A percentile compares a stretch with the other conserved stretches of the same genome.
Conservation (phyloP, 30 jellyfish, hydroid and myxozoan species). For the Pseudorhiza aurosa region DNA sequence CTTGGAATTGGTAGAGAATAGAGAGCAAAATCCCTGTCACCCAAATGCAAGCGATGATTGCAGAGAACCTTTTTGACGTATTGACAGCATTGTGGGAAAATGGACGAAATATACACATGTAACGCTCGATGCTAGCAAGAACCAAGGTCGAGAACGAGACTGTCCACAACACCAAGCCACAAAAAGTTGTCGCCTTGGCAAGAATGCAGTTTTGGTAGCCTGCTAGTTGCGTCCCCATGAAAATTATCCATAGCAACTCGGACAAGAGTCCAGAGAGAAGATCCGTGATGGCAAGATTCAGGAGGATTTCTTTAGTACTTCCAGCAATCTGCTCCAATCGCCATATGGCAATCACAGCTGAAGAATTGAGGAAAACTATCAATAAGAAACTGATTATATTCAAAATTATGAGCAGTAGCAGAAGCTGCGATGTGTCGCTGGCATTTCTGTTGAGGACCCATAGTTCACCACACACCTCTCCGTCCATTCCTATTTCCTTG, state of each 20-base stretch:
- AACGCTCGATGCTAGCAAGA: slow-evolving; percentile 28
- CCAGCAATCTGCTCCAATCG: slow-evolving; percentile 5
- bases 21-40: background rate
- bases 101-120: slow-evolving; percentile 14
- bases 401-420: background rate
- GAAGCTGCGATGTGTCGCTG: background rate
- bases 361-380: slow-evolving; percentile 2
- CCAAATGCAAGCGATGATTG: background rate
- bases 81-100: background rate
- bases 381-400: background rate
- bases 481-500: too few relatives aligned
- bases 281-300: slow-evolving; percentile 6
- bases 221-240: slow-evolving; percentile 4
- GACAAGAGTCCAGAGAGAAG: slow-evolving; percentile 3
- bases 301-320: background rate
- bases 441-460: slow-evolving; percentile 1
- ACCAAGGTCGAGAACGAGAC: slow-evolving; percentile 13
- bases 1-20: background rate
- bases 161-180: background rate
- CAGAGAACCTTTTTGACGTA: background rate
- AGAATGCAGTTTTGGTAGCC: slow-evolving; percentile 10
- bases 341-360: slow-evolving; percentile 5
- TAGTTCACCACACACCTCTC: slow-evolving; percentile 6
- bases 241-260: background rate
- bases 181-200: background rate